A percentile compares a stretch with the other conserved stretches of the same genome.
Evolutionary conservation across 2,797 vertebrate genomes (phyloP).

Genomic region (Xenopus petersii): DNA sequence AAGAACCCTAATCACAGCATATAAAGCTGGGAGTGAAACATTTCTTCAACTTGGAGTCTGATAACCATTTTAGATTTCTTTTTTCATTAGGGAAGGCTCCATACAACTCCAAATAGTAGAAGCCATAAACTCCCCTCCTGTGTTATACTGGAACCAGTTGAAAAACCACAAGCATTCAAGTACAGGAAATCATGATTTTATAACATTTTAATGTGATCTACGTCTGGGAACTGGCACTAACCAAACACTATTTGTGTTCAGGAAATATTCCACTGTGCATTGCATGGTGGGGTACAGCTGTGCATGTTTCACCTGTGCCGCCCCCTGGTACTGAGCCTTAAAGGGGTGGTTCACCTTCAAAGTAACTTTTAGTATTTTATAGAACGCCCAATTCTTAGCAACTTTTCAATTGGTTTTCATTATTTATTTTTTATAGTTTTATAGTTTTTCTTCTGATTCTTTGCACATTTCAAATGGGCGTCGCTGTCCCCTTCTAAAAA

Average conservation of each 20-base stretch:
- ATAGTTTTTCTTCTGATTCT: no score
- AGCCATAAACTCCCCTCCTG: conserved; percentile 73
- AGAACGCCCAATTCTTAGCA: no score
- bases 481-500: no score
- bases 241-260: conserved; percentile 72
- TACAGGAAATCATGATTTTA: conserved; percentile 98
- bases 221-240: conserved; percentile 83
- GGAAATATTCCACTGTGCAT: conserved; percentile 67
- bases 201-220: conserved; percentile 96
- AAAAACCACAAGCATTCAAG: conserved; percentile 97
- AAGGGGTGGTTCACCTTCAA: no score
- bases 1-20: no score
- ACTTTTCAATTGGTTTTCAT: no score
- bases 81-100: conserved; percentile 57
- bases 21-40: no score
- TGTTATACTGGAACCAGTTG: conserved; percentile 91
- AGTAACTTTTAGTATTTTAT: no score
- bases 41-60: no score
- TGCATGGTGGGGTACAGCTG: conserved; percentile 70
- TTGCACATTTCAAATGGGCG: no score
- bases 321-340: conserved; percentile 78
- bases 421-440: no score
- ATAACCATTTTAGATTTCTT: neutral
- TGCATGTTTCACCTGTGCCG: conserved; percentile 73
- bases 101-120: conserved; percentile 81